These are phyloP conservation scores for Matsumyia berberina DNA, from an alignment of 2,888 invertebrate species.

Conservation along the genomic window DNA sequence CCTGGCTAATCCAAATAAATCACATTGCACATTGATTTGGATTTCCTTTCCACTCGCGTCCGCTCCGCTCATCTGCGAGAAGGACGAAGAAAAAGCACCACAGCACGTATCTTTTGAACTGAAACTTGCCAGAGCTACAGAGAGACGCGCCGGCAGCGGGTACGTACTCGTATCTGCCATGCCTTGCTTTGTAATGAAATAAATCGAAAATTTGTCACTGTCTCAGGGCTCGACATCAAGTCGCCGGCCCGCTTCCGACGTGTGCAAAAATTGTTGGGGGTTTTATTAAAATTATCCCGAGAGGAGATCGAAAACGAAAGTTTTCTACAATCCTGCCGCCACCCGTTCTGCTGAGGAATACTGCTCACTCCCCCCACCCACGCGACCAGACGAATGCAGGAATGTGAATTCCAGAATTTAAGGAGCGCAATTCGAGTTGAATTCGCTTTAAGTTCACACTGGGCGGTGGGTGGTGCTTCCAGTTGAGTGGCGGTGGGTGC, in stretches of 20 bases:
- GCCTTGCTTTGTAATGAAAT: slow-evolving; percentile 76
- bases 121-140: slow-evolving; percentile 38
- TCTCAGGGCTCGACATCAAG: slow-evolving; percentile 78
- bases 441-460: slow-evolving; percentile 71
- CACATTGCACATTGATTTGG: slow-evolving; percentile 75
- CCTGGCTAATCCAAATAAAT: slow-evolving; percentile 72
- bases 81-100: slow-evolving; percentile 50
- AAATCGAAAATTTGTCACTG: slow-evolving; percentile 79
- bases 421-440: slow-evolving; percentile 49
- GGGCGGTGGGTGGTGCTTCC: slow-evolving; percentile 23
- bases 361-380: slow-evolving; percentile 39
- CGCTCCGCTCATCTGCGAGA: slow-evolving; percentile 45
- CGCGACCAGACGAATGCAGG: neutral
- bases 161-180: slow-evolving; percentile 29
- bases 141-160: slow-evolving; percentile 53
- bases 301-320: slow-evolving; percentile 73
- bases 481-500: slow-evolving; percentile 14
- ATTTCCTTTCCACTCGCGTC: slow-evolving; percentile 68
- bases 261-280: slow-evolving; percentile 74
- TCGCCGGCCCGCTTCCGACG: slow-evolving; percentile 78
- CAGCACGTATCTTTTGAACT: slow-evolving; percentile 44
- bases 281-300: slow-evolving; percentile 75
- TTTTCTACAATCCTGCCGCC: slow-evolving; percentile 42
- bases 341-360: slow-evolving; percentile 27
- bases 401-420: slow-evolving; percentile 64